phyloP scores from a whole-genome alignment of 2,113 vertebrate species.

The Lota lota region DNA sequence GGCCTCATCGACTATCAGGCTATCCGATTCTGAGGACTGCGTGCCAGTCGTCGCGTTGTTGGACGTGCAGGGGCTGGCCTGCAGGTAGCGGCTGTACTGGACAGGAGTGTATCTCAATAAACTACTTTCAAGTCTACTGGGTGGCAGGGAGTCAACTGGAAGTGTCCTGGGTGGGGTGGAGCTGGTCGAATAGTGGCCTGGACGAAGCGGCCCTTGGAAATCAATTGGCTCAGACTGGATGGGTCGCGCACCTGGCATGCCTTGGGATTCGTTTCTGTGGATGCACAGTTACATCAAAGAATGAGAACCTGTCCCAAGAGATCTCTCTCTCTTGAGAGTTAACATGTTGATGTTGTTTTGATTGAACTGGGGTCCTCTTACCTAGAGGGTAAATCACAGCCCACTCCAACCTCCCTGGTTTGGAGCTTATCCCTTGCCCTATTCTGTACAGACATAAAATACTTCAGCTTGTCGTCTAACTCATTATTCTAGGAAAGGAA shows the following conservation, averaged over 20 bases:
- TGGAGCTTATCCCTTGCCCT: conserved; percentile 55
- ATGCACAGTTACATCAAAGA: conserved; percentile 45
- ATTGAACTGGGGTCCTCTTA: conserved; percentile 55
- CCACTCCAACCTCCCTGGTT: conserved; percentile 85
- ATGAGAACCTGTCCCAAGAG: conserved; percentile 7
- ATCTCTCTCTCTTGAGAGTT: no score
- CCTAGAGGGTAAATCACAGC: conserved; percentile 84
- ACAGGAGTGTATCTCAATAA: conserved; percentile 67
- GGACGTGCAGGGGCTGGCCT: conserved; percentile 20
- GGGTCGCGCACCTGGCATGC: conserved; percentile 34
- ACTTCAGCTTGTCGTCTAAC: conserved; percentile 93
- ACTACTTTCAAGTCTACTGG: conserved; percentile 69
- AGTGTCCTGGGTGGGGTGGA: conserved; percentile 30
- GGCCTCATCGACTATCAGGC: conserved; percentile 36
- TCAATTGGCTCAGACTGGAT: conserved; percentile 26
- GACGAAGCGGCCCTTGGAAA: conserved; percentile 12
- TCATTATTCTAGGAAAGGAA: conserved; percentile 90
- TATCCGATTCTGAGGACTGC: conserved; percentile 19
- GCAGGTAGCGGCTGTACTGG: conserved; percentile 67
- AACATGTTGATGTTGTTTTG: no score
- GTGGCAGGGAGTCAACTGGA: conserved; percentile 36
- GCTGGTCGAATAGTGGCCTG: conserved; percentile 20
- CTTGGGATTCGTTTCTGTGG: conserved; percentile 51
- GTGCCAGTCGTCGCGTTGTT: conserved; percentile 16
- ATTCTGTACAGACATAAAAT: conserved; percentile 84